A percentile compares a stretch with the other conserved stretches of the same genome.
These are phyloP conservation scores for Eutolmus rufibarbis DNA, from an alignment of 2,888 invertebrate genomes.

Conservation along the genomic window DNA sequence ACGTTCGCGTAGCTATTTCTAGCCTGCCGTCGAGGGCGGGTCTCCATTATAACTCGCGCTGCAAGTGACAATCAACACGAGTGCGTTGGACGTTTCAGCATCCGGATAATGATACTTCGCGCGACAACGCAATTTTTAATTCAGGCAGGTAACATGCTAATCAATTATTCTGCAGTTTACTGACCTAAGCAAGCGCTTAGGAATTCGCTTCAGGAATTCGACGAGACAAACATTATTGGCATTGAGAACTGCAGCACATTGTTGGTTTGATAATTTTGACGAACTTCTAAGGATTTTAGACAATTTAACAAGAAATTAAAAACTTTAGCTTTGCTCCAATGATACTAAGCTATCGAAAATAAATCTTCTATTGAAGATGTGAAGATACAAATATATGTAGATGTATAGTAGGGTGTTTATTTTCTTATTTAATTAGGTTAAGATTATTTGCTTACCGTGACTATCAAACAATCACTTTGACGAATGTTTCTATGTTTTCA, in stretches of 20 bases:
- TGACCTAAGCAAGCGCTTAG: not conserved
- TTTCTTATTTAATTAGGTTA: not conserved
- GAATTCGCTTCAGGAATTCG: not conserved
- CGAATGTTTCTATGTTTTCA: not conserved
- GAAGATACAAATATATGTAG: too few relatives aligned
- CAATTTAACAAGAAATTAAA: not conserved
- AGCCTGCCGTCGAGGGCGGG: conserved; percentile 19
- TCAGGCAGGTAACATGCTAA: conserved; percentile 21
- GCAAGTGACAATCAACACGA: not conserved
- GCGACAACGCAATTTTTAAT: conserved; percentile 19
- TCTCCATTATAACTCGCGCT: conserved; percentile 12
- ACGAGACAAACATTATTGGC: not conserved
- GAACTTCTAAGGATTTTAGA: not conserved
- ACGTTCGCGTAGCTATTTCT: conserved; percentile 14
- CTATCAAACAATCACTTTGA: not conserved
- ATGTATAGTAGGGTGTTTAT: not conserved
- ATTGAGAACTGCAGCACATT: not conserved
- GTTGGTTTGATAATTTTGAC: not conserved
- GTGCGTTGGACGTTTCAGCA: conserved; percentile 26
- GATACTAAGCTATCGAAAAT: not conserved
- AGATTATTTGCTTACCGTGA: not conserved
- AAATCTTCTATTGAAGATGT: not conserved
- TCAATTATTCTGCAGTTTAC: conserved; percentile 24
- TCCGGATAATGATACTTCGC: not conserved
- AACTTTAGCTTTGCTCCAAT: too few relatives aligned